phyloP scores from a whole-genome alignment of 1,140 invertebrate genomes.

The Helicoverpa zea region DNA sequence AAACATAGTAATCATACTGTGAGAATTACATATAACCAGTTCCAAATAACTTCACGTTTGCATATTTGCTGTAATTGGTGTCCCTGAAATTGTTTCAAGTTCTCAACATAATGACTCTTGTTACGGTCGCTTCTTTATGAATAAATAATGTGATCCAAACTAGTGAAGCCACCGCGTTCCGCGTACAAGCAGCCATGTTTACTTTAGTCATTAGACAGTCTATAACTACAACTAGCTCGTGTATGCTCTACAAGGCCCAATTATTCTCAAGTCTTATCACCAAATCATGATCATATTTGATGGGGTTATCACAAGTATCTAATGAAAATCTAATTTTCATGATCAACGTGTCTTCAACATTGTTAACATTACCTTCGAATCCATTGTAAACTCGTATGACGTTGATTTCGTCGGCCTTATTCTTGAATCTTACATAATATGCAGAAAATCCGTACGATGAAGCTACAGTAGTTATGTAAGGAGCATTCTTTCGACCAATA shows the following conservation, averaged over 20 bases:
- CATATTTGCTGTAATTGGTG: neutral
- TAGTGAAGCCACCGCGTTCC: conserved; percentile 46
- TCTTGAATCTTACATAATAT: conserved; percentile 15
- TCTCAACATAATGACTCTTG: neutral
- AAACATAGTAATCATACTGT: neutral
- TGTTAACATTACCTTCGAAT: conserved; percentile 12
- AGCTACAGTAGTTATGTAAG: conserved; percentile 26
- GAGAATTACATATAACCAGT: neutral
- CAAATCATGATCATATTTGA: conserved; percentile 25
- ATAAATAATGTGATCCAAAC: conserved; percentile 29
- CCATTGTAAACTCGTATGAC: neutral
- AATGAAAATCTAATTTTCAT: conserved; percentile 28
- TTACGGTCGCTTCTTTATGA: conserved; percentile 12
- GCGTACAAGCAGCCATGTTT: conserved; percentile 69
- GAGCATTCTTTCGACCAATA: neutral
- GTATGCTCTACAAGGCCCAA: conserved; percentile 59
- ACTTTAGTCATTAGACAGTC: conserved; percentile 67
- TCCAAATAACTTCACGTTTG: neutral
- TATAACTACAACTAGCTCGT: conserved; percentile 52
- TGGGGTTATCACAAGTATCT: conserved; percentile 29
- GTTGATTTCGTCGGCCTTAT: neutral
- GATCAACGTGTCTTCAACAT: conserved; percentile 3
- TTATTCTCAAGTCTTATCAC: conserved; percentile 54
- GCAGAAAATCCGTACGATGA: neutral
- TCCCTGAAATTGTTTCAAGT: neutral